These are phyloP conservation scores for Gavia stellata DNA, from an alignment of 2,113 vertebrate genomes.

Conservation along the genomic window DNA sequence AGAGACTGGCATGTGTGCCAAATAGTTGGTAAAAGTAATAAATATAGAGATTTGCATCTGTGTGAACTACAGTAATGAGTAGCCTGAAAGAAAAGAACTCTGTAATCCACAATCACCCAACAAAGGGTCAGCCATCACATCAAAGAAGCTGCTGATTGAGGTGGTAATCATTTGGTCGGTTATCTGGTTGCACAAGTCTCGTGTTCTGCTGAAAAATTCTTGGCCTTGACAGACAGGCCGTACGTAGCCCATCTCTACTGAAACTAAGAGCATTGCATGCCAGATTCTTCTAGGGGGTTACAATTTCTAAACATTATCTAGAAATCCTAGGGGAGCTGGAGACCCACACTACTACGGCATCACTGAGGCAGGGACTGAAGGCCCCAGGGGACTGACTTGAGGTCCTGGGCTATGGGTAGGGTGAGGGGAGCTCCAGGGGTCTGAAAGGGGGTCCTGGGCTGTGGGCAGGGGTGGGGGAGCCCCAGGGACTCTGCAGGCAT, in stretches of 20 bases:
- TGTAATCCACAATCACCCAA: not conserved
- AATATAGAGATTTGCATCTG: not conserved
- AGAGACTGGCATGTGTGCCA: not conserved
- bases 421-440: accelerated
- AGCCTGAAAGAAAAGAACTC: not conserved
- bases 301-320: not conserved
- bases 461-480: not conserved
- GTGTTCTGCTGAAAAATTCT: not conserved
- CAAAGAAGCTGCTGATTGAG: not conserved
- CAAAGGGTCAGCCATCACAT: not conserved
- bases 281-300: not conserved
- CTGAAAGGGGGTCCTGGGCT: accelerated
- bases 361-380: accelerated
- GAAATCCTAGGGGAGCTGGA: not conserved
- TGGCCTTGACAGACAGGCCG: not conserved
- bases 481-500: not conserved
- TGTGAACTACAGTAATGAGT: not conserved
- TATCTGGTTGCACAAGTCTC: not conserved
- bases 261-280: not conserved
- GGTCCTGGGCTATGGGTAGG: not conserved
- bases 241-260: not conserved
- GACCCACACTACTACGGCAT: not conserved
- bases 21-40: not conserved
- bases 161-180: not conserved
- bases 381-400: accelerated